These are phyloP conservation scores for Rhabdornis inornatus DNA, from an alignment of 2,113 vertebrate species.

Conservation along the genomic window DNA sequence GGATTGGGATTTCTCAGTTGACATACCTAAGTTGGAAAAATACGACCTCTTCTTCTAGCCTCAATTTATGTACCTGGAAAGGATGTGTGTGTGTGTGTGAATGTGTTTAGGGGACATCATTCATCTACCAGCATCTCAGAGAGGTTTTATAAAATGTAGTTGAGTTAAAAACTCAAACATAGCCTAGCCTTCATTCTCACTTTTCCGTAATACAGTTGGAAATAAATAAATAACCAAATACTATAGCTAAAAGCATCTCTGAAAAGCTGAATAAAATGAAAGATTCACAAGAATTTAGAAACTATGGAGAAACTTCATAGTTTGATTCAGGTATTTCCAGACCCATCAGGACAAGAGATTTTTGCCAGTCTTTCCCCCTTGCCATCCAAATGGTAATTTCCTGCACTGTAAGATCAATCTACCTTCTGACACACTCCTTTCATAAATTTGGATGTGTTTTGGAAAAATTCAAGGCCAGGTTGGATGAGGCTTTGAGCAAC, in stretches of 20 bases:
- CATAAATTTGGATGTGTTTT: not conserved
- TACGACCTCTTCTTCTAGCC: not conserved
- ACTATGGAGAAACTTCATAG: not conserved
- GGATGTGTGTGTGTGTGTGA: not conserved
- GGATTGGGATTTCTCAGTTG: not conserved
- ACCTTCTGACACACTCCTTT: not conserved
- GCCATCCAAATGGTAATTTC: not conserved
- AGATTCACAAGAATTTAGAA: not conserved
- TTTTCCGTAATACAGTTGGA: not conserved
- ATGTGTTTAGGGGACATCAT: not conserved
- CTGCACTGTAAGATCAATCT: not conserved
- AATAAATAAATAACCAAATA: not conserved
- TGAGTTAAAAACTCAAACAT: not conserved
- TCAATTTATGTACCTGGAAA: not conserved
- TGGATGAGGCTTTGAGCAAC: not conserved
- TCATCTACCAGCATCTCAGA: not conserved
- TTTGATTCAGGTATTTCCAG: not conserved
- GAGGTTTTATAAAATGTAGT: not conserved
- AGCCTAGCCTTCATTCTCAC: not conserved
- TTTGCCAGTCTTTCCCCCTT: not conserved
- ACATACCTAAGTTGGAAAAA: constrained; percentile 13
- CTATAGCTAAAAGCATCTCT: not conserved
- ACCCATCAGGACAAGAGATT: too few species aligned
- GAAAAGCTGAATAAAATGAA: not conserved
- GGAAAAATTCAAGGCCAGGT: not conserved